These are phyloP conservation scores for Drosophila diplacantha DNA, from an alignment of 2,888 invertebrate species.

Conservation along the genomic window DNA sequence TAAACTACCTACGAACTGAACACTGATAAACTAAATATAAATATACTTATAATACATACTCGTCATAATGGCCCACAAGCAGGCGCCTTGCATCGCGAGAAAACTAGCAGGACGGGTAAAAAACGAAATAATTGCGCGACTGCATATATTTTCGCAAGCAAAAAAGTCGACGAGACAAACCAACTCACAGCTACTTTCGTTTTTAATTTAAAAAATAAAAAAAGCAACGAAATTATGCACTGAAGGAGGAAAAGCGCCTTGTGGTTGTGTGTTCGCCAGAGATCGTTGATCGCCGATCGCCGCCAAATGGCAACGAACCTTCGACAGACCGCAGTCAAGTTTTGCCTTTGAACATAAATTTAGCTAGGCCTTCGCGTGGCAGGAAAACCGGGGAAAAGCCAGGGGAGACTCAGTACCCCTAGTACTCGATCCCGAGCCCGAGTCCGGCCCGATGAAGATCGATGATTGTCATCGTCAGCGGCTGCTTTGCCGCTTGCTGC, in stretches of 20 bases:
- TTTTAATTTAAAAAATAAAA: slow-evolving; percentile 59
- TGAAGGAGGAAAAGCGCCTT: slow-evolving; percentile 44
- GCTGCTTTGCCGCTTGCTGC: slow-evolving; percentile 46
- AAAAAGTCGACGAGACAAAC: slow-evolving; percentile 24
- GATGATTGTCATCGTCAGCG: slow-evolving; percentile 72
- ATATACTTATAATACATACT: slow-evolving; percentile 6
- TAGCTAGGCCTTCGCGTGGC: slow-evolving; percentile 45
- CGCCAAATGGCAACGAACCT: slow-evolving; percentile 69
- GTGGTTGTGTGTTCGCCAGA: slow-evolving; percentile 33
- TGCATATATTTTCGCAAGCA: slow-evolving; percentile 63
- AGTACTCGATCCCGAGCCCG: slow-evolving; percentile 10
- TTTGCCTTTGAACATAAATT: slow-evolving; percentile 67
- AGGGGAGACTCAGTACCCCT: slow-evolving; percentile 12
- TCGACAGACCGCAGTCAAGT: slow-evolving; percentile 64
- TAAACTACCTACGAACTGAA: neutral
- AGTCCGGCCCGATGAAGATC: slow-evolving; percentile 69
- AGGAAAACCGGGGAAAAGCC: slow-evolving; percentile 22
- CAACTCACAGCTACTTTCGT: slow-evolving; percentile 66
- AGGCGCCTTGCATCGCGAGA: slow-evolving; percentile 48
- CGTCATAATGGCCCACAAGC: slow-evolving; percentile 29
- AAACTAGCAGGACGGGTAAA: slow-evolving; percentile 34
- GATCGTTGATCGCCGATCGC: slow-evolving; percentile 50
- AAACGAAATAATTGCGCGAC: slow-evolving; percentile 66
- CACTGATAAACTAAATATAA: neutral
- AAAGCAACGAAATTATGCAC: slow-evolving; percentile 40